Evolutionary conservation across 2,888 invertebrate genomes (phyloP), one percentile per base, ranked within the genome.

Genomic region (Aporophyla nigra): DNA sequence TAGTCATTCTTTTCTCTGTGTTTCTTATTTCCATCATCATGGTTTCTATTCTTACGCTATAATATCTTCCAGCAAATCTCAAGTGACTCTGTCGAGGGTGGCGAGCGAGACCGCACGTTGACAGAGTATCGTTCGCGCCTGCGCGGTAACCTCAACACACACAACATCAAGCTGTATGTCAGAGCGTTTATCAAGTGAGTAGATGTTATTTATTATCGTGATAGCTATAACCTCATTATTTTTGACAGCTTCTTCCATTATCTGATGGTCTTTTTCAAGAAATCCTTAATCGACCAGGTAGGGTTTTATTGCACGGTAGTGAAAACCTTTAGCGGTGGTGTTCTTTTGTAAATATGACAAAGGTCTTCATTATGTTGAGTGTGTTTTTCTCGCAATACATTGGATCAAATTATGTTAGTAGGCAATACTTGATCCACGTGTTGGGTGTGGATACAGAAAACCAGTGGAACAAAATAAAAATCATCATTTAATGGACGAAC

Each of bases 121-220:
- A 94, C 97, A 71, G 98, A 98, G 91, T 98, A 98, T 95, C 98
- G 98, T 86, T 97, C 98, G 81, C 97, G 98, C 67, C 97, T 98
- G 87, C 97, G 98, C 85, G 97, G 97, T 3, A 97, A 98, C 85
- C 97, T 98, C 87, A 98, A 98, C 94, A 97, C 98, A 69, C 98
- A 98, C 93, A 99, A 98, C 94, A 97, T 98, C 91, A 98, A 98
- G 94, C 97, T 97, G 88, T 98, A 98, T 93, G 98, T 98, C 70
- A 97, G 98, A 92, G 97, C 98, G 65, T 98, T 98, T 94, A 98
- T 98, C 94, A 98, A 97, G 98, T 98, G 93, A 97, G 98, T 97
- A 7, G 1, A 43, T 59, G 5, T n/a, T 19, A 27, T 59, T 40
- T 0, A 40, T 63, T 14, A 16, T 46, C 9, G 2, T 51, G 46